These are phyloP conservation scores for Pseudanteris insignis DNA, from an alignment of 2,888 invertebrate species.

Conservation along the genomic window DNA sequence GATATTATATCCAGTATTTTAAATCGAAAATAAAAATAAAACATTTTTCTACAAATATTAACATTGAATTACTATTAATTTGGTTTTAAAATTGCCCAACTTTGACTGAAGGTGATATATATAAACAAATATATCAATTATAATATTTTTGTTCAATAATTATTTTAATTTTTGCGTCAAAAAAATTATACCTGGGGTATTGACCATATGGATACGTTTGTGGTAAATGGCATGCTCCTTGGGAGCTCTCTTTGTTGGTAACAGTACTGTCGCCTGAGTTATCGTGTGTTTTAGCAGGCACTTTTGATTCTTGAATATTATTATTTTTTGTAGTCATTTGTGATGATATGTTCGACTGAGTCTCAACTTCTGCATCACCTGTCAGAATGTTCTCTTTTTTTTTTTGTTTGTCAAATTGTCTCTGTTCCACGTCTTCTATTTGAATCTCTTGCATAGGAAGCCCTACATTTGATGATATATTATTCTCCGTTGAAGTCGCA, in stretches of 20 bases:
- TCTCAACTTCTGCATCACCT: slow-evolving; percentile 56
- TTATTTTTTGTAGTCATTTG: too few species aligned
- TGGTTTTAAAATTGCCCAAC: too few species aligned
- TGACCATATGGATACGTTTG: slow-evolving; percentile 63
- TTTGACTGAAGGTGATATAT: too few species aligned
- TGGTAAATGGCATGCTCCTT: slow-evolving; percentile 46
- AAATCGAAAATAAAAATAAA: too few species aligned
- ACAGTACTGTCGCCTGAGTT: slow-evolving; percentile 1
- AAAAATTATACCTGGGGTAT: slow-evolving; percentile 62
- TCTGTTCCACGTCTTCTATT: slow-evolving; percentile 36
- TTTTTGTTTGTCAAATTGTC: slow-evolving; percentile 47
- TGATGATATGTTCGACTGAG: slow-evolving; percentile 23
- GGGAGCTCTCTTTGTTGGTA: background rate
- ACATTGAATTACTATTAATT: too few species aligned
- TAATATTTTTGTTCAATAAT: too few species aligned
- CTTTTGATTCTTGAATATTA: too few species aligned
- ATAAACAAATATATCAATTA: too few species aligned
- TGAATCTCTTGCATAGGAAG: slow-evolving; percentile 47
- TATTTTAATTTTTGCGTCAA: too few species aligned
- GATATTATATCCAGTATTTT: too few species aligned
- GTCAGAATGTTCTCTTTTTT: slow-evolving; percentile 49
- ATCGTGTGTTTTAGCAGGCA: background rate
- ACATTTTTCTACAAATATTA: too few species aligned
- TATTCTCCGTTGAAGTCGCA: slow-evolving; percentile 18
- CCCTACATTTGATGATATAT: slow-evolving; percentile 42